Base-by-base conservation (phyloP, 2,113 vertebrate genomes). In the Rhagologus leucostigma region DNA sequence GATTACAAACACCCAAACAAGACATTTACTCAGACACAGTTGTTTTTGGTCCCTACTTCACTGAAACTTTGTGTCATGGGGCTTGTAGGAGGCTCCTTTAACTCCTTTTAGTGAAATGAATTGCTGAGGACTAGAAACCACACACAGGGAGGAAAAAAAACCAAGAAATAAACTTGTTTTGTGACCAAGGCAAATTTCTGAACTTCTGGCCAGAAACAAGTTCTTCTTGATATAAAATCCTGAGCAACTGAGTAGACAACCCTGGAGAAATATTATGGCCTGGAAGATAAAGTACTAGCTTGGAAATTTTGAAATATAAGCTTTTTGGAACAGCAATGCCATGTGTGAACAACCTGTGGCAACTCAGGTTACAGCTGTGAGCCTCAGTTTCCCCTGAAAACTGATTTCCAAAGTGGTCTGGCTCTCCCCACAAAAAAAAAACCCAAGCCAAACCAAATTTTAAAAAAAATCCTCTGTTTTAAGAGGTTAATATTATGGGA, bases 1-100 rank as follows among this genome's bases (percentile, higher is more conserved):
- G 60, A 70, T 83, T 86, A 63, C 80, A 93, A 95, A 94, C 64
- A 86, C 75, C 41, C 82, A 92, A 90, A 89, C 26, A 68, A 81
- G 68, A 68, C 52, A 41, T 95, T 88, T 92, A 86, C 41, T 24
- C 65, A 76, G 81, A 57, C 41, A 29, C 23, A 50, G 41, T 84
- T 82, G 73, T 0, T 87, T 91, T 90, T 7, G 32, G 71, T 91
- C 64, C 78, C 44, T 75, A 24, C 37, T 96, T 90, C 3, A 0
- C 63, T 85, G 79, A 92, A 95, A 90, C 49, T 73, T 44, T 75
- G n/a, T 79, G 68, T 94, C 56, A 69, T 17, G 4, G 29, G n/a
- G 9, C 19, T 93, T 47, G 17, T 35, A 77, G 64, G 49, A 94
- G 41, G 53, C 11, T 89, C 32, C 79, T 77, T 87, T 76, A 87